phyloP scores from a whole-genome alignment of 1,140 invertebrate genomes.

The Pseudomyrmex pallidus region DNA sequence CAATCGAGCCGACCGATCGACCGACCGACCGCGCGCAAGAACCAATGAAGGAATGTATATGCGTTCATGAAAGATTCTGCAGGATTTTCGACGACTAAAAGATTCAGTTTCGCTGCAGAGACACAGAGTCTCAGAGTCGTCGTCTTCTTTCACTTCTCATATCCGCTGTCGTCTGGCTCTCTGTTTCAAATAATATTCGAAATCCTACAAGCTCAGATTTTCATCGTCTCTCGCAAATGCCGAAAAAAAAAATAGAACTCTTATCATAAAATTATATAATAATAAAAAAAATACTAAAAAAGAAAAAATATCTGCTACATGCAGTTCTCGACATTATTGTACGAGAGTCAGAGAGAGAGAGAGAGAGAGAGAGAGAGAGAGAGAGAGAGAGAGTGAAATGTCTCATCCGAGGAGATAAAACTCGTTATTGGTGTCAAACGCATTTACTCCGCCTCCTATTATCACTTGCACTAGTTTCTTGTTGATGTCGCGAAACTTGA shows the following conservation, averaged over 20 bases:
- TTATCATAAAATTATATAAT: background rate
- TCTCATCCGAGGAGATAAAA: background rate
- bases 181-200: constrained; percentile 46
- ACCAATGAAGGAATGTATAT: constrained; percentile 60
- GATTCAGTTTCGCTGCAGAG: constrained; percentile 13
- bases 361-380: too few species aligned
- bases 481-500: background rate
- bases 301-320: too few species aligned
- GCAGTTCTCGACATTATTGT: too few species aligned
- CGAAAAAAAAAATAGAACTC: constrained; percentile 9
- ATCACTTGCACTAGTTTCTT: background rate
- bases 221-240: constrained; percentile 11
- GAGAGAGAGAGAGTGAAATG: too few species aligned
- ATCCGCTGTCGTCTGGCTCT: constrained; percentile 45
- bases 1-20: constrained; percentile 33
- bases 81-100: constrained; percentile 59
- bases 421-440: background rate
- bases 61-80: constrained; percentile 55
- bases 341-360: too few species aligned
- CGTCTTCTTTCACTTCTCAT: constrained; percentile 47
- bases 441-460: background rate
- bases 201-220: constrained; percentile 35
- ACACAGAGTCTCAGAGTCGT: constrained; percentile 43
- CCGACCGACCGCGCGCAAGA: constrained; percentile 1
- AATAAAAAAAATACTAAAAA: background rate